These are phyloP conservation scores for Sarcoramphus papa DNA, from an alignment of 2,797 vertebrate species.

Conservation along the genomic window DNA sequence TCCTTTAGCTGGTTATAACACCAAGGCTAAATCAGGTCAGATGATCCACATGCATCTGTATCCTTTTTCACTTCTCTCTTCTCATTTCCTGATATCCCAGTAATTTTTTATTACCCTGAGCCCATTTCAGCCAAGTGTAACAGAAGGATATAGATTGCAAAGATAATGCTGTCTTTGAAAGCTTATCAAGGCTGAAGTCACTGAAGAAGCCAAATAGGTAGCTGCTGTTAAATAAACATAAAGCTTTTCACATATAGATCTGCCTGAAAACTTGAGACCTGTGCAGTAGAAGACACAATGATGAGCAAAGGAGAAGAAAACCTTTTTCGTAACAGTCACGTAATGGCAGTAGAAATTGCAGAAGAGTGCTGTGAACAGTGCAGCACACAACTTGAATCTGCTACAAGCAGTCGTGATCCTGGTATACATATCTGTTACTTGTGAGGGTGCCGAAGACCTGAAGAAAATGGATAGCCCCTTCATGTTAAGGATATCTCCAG, in stretches of 20 bases:
- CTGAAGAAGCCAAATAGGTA: not conserved
- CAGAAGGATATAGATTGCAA: not conserved
- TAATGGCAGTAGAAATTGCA: not conserved
- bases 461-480: not conserved
- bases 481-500: not conserved
- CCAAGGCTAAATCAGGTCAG: not conserved
- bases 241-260: not conserved
- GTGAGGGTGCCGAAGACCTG: not conserved
- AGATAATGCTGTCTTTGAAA: not conserved
- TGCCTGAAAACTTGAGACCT: not conserved
- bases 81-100: not conserved
- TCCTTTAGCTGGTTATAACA: not conserved
- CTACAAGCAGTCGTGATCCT: not conserved
- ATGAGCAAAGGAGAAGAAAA: not conserved
- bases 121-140: not conserved
- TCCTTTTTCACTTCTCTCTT: not conserved
- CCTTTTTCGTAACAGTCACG: not conserved
- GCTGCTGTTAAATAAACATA: not conserved
- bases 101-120: not conserved
- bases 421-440: accelerated
- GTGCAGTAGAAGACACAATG: not conserved
- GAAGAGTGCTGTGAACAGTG: not conserved
- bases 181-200: not conserved
- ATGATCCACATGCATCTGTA: accelerated
- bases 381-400: not conserved